Evolutionary conservation across 2,113 vertebrate genomes (phyloP).

Genomic region (Periophthalmodon schlosseri): DNA sequence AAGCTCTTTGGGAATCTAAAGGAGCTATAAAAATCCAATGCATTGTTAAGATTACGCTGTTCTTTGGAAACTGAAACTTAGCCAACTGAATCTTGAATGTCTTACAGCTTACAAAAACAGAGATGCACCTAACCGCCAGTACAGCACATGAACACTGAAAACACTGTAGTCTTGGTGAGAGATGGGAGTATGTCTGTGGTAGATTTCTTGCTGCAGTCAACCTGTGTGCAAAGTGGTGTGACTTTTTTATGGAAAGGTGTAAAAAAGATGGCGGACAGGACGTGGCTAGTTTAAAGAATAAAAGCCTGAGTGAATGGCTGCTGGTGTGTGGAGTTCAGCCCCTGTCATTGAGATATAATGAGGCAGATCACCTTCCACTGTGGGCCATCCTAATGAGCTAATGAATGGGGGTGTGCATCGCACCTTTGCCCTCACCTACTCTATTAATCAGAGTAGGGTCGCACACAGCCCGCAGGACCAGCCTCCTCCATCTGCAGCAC

Average conservation of each 20-base stretch:
- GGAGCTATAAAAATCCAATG: too few relatives aligned
- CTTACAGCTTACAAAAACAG: not conserved
- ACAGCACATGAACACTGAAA: constrained; percentile 33
- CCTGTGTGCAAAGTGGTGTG: constrained; percentile 42
- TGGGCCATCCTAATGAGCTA: constrained; percentile 78
- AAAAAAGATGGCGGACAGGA: constrained; percentile 45
- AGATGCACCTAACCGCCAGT: not conserved
- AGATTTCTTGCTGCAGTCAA: constrained; percentile 34
- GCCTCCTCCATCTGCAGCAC: constrained; percentile 66
- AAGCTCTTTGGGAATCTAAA: too few relatives aligned
- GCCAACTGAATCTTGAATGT: not conserved
- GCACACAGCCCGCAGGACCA: constrained; percentile 61
- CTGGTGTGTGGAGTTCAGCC: constrained; percentile 56
- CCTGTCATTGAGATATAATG: constrained; percentile 71
- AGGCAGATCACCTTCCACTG: constrained; percentile 76
- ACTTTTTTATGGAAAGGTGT: constrained; percentile 32
- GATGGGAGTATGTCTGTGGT: constrained; percentile 11
- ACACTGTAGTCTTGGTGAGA: constrained; percentile 22
- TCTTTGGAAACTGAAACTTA: not conserved
- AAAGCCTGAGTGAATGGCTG: constrained; percentile 48
- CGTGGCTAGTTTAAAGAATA: constrained; percentile 23
- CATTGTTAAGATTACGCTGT: not conserved
- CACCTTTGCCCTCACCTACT: constrained; percentile 76
- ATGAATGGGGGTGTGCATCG: constrained; percentile 68
- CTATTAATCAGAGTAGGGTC: constrained; percentile 79